These are phyloP conservation scores for Sparus aurata DNA, from an alignment of 2,797 vertebrate genomes.

Conservation along the genomic window DNA sequence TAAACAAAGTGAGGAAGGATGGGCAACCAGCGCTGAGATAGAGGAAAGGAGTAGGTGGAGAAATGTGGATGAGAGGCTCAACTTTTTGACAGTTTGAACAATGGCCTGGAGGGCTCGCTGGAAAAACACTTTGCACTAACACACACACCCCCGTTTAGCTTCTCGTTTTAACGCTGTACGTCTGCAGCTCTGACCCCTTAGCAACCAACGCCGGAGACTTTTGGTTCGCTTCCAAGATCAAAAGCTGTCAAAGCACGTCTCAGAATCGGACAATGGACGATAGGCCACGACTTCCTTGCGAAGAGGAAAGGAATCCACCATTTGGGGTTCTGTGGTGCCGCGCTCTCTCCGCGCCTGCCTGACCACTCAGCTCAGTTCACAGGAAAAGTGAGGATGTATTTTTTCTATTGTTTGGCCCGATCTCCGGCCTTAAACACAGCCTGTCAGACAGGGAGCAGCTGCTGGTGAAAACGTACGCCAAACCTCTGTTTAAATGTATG, in stretches of 20 bases:
- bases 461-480: conserved; percentile 56
- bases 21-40: conserved; percentile 25
- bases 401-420: conserved; percentile 53
- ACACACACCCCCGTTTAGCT: conserved; percentile 38
- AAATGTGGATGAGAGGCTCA: conserved; percentile 49
- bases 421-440: conserved; percentile 69
- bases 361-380: conserved; percentile 62
- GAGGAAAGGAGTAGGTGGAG: conserved; percentile 54
- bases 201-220: conserved; percentile 61
- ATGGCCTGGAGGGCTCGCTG: conserved; percentile 57
- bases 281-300: conserved; percentile 47
- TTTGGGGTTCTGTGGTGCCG: conserved; percentile 45
- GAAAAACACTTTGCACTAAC: conserved; percentile 62
- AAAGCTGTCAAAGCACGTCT: conserved; percentile 65
- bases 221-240: conserved; percentile 61
- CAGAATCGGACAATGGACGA: conserved; percentile 60
- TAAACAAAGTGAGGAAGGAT: conserved; percentile 63
- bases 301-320: conserved; percentile 61
- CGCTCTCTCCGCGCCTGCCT: conserved; percentile 32
- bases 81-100: conserved; percentile 72
- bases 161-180: conserved; percentile 48
- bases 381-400: conserved; percentile 33
- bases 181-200: conserved; percentile 48
- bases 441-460: conserved; percentile 73
- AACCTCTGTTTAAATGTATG: conserved; percentile 63